A percentile compares a stretch with the other conserved stretches of the same genome.
Evolutionary conservation across 2,797 vertebrate species (phyloP).

Genomic region (Sebastes hubbsi): DNA sequence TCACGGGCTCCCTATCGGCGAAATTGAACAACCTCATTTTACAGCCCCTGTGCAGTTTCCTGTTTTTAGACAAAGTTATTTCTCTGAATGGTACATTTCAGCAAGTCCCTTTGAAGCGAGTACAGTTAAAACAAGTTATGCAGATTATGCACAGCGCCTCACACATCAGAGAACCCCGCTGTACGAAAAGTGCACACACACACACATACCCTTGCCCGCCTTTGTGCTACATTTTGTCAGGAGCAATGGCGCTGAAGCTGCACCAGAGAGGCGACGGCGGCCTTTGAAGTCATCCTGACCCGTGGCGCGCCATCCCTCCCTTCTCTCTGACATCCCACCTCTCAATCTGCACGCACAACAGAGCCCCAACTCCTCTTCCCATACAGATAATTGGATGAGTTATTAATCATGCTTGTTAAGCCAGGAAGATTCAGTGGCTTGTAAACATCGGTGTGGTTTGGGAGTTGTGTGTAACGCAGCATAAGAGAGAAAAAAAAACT

Average conservation of each 20-base stretch:
- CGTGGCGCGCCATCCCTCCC: conserved; percentile 25
- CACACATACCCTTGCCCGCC: conserved; percentile 12
- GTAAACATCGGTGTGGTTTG: conserved; percentile 16
- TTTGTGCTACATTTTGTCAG: conserved; percentile 46
- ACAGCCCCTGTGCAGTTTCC: conserved; percentile 10
- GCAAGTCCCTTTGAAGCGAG: conserved; percentile 64
- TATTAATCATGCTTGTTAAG: conserved; percentile 43
- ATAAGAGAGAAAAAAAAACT: background rate
- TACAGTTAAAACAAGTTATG: conserved; percentile 69
- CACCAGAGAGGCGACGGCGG: background rate
- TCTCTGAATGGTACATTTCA: conserved; percentile 51
- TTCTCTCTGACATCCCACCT: conserved; percentile 8
- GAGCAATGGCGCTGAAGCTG: conserved; percentile 28
- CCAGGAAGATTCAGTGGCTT: conserved; percentile 15
- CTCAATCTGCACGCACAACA: background rate
- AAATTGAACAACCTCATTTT: background rate
- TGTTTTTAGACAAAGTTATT: conserved; percentile 24
- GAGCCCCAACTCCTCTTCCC: background rate
- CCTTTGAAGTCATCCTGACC: conserved; percentile 65
- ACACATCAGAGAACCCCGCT: conserved; percentile 47
- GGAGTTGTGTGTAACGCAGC: conserved; percentile 4
- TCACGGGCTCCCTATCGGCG: background rate
- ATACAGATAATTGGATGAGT: conserved; percentile 30
- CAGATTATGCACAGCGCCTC: conserved; percentile 48
- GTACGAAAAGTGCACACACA: conserved; percentile 21